A percentile compares a stretch with the other conserved stretches of the same genome.
Conservation (phyloP, 2,113 vertebrate species). For the Nibea coibor region DNA sequence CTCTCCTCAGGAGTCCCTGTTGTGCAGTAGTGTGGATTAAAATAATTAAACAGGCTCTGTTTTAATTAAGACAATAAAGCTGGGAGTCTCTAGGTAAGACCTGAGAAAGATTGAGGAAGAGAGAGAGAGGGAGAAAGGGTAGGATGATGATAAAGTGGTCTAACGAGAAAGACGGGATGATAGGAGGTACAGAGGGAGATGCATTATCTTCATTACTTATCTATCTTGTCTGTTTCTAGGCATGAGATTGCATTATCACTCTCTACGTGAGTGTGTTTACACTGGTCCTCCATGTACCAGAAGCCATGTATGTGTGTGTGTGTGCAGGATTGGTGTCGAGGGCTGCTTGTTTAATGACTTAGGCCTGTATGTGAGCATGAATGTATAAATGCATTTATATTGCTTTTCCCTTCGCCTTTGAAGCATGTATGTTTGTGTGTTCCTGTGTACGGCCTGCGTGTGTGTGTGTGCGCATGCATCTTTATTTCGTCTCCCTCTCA, state of each 20-base stretch:
- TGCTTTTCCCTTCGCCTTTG: slow-evolving; percentile 9
- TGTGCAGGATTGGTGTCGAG: slow-evolving; percentile 6
- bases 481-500: slow-evolving; percentile 56
- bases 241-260: slow-evolving; percentile 59
- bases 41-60: slow-evolving; percentile 84
- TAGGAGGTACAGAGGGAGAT: slow-evolving; percentile 72
- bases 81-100: slow-evolving; percentile 77
- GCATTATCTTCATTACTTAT: slow-evolving; percentile 74
- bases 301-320: slow-evolving; percentile 16
- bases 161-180: slow-evolving; percentile 73
- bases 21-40: slow-evolving; percentile 81
- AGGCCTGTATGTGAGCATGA: slow-evolving; percentile 55
- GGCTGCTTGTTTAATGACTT: slow-evolving; percentile 35
- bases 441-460: neutral
- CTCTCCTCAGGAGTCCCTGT: slow-evolving; percentile 75
- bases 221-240: slow-evolving; percentile 68
- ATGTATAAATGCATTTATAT: slow-evolving; percentile 58
- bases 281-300: slow-evolving; percentile 37
- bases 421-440: slow-evolving; percentile 10
- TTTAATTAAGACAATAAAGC: slow-evolving; percentile 86
- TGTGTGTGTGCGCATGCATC: slow-evolving; percentile 29
- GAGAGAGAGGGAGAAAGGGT: slow-evolving; percentile 32
- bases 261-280: slow-evolving; percentile 45
- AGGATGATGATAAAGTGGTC: slow-evolving; percentile 71
- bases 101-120: slow-evolving; percentile 67